Conservation (phyloP, 1,140 invertebrate species). For the Drosophila tsacasi region DNA sequence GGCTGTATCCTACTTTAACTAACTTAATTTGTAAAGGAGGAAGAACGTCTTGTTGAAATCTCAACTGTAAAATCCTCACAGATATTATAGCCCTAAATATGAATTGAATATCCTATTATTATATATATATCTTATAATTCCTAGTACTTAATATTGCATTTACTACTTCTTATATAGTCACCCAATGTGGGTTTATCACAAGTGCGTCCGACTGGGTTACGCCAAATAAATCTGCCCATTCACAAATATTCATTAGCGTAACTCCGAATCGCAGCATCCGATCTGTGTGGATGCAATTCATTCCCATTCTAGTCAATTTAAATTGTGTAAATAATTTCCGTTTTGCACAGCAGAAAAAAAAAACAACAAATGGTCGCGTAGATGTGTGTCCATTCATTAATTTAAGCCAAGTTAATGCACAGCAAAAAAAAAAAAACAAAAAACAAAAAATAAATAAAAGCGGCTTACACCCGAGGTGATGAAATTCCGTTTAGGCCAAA, state of each 20-base stretch:
- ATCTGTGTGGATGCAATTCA: slow-evolving; percentile 46
- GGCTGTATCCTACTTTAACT: not conserved
- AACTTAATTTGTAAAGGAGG: not conserved
- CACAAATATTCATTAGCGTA: slow-evolving; percentile 43
- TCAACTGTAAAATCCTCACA: no score
- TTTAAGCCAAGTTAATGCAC: slow-evolving; percentile 41
- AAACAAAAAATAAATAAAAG: not conserved
- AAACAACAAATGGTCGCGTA: slow-evolving; percentile 19
- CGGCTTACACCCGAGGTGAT: slow-evolving; percentile 1
- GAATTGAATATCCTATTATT: no score
- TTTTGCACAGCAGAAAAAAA: slow-evolving; percentile 53
- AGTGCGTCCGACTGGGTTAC: slow-evolving; percentile 8
- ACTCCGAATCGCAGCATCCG: slow-evolving; percentile 22
- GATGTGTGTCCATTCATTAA: slow-evolving; percentile 41
- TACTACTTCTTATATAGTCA: not conserved
- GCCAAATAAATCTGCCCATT: slow-evolving; percentile 44
- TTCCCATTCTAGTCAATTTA: slow-evolving; percentile 64
- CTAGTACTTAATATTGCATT: no score
- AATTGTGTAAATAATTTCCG: slow-evolving; percentile 81
- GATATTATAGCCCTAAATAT: no score
- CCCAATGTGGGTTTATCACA: not conserved
- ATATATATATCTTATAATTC: no score
- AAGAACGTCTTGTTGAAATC: no score
- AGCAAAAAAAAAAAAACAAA: slow-evolving; percentile 13
- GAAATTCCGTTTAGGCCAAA: slow-evolving; percentile 3